These are phyloP conservation scores for Zygaena filipendulae DNA, from an alignment of 2,888 invertebrate genomes.

Conservation along the genomic window DNA sequence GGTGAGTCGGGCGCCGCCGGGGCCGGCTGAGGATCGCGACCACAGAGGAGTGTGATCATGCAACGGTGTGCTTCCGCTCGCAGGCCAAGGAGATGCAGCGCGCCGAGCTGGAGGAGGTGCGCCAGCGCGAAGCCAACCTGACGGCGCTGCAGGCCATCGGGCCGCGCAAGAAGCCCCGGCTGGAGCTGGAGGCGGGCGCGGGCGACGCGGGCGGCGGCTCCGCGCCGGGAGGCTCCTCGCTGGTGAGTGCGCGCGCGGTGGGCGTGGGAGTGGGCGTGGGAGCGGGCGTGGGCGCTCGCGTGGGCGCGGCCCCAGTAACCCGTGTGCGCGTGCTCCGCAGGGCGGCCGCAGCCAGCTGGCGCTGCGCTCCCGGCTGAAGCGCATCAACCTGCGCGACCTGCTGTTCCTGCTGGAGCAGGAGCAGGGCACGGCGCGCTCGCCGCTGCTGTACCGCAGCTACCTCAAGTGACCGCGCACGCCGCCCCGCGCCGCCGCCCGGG, in stretches of 20 bases:
- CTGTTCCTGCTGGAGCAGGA: slow-evolving; percentile 95
- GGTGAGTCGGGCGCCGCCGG: slow-evolving; percentile 68
- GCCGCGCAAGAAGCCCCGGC: slow-evolving; percentile 89
- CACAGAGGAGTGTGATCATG: slow-evolving; percentile 92
- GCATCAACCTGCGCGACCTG: slow-evolving; percentile 93
- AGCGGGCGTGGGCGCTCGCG: slow-evolving; percentile 19
- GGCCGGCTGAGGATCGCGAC: slow-evolving; percentile 93
- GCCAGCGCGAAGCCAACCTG: slow-evolving; percentile 94
- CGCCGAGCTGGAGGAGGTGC: slow-evolving; percentile 93
- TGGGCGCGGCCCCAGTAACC: slow-evolving; percentile 28
- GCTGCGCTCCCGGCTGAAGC: slow-evolving; percentile 89
- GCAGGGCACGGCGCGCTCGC: slow-evolving; percentile 82
- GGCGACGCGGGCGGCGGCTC: too few relatives aligned
- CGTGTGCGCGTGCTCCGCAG: slow-evolving; percentile 28
- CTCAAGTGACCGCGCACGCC: slow-evolving; percentile 90
- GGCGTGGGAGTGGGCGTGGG: slow-evolving; percentile 33
- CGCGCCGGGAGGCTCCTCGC: too few relatives aligned
- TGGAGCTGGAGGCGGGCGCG: slow-evolving; percentile 67
- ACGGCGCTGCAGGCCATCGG: slow-evolving; percentile 97
- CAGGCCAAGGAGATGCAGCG: slow-evolving; percentile 88
- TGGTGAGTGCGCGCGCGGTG: too few relatives aligned
- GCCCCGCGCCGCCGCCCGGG: too few relatives aligned
- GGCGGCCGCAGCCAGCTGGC: slow-evolving; percentile 73
- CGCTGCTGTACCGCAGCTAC: slow-evolving; percentile 81
- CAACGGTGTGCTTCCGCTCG: slow-evolving; percentile 81